Base-by-base conservation (phyloP, 2,113 vertebrate genomes). In the Vireo altiloquus region DNA sequence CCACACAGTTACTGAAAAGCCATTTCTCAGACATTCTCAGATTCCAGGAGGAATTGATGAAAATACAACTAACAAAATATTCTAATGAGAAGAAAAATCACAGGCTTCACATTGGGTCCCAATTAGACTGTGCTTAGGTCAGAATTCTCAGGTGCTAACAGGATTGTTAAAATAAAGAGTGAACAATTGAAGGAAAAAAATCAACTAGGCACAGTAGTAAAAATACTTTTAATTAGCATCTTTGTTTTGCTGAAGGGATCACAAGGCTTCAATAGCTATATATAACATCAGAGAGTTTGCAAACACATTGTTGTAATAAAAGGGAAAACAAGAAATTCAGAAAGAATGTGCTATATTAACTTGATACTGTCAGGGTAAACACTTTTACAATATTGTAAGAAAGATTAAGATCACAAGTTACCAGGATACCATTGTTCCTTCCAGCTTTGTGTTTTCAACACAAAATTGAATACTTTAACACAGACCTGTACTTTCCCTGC, bases 391-490 rank as follows among this genome's bases (percentile, higher is more conserved):
- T 79, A 82, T 81, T 70, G n/a, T 83, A 83, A 82, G 37, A 70
- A 90, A 94, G 88, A 94, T 82, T 89, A 87, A 70, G 72, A 93
- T 83, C 72, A 90, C 56, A 63, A 90, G 86, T 93, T 94, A 87
- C 90, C 92, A 95, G 89, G 94, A 91, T 61, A 94, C 82, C 83
- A 89, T 76, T 92, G 76, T 84, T 92, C 76, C 92, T 94, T 81
- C 72, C 90, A 96, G 82, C 85, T 92, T 82, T 7, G 3, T 47
- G 72, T 94, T 95, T 95, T 89, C 88, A 84, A 84, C 52, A 56
- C 44, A 75, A 78, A 94, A 87, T 42, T 24, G 40, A 87, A 68
- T 52, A 83, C 28, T 71, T 96, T 75, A 93, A 90, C 64, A 83
- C 1, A 5, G 79, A 75, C 31, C 44, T 57, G 31, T 77, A 76